phyloP scores from a whole-genome alignment of 2,888 invertebrate species.

The Psococerastis gibbosa region DNA sequence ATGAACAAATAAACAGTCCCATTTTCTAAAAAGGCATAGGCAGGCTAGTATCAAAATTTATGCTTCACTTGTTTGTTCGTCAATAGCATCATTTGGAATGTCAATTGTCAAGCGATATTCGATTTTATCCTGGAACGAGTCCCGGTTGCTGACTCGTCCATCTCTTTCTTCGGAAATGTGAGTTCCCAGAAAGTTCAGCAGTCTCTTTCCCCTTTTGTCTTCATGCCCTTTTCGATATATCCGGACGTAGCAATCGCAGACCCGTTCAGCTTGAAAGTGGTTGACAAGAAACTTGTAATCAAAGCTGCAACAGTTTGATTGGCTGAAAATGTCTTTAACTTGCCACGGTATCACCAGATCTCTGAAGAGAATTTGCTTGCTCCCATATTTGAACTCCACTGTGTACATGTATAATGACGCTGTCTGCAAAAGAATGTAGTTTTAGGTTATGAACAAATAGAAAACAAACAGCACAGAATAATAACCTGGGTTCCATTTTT shows the following conservation, averaged over 20 bases:
- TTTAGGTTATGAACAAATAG: too few relatives aligned
- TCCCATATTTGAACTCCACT: slow-evolving; percentile 3
- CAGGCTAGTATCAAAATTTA: too few relatives aligned
- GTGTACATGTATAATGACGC: background rate
- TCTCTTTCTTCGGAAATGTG: background rate
- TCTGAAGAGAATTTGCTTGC: background rate
- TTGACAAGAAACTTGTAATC: slow-evolving; percentile 1
- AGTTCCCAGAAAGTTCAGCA: background rate
- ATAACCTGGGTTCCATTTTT: too few relatives aligned
- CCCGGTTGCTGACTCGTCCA: background rate
- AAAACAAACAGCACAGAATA: too few relatives aligned
- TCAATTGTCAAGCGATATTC: background rate
- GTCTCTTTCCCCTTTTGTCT: background rate
- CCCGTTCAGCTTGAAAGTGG: slow-evolving; percentile 1
- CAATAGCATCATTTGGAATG: too few relatives aligned
- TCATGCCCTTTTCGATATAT: background rate
- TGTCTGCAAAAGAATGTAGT: too few relatives aligned
- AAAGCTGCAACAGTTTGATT: background rate
- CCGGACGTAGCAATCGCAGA: slow-evolving; percentile 4
- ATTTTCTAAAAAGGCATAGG: too few relatives aligned
- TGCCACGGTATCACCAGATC: background rate
- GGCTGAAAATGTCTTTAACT: background rate
- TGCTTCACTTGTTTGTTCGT: too few relatives aligned
- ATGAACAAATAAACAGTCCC: too few relatives aligned
- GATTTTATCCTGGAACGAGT: background rate